Conservation (phyloP, 2,113 vertebrate species). For the Bambusicola thoracicus region DNA sequence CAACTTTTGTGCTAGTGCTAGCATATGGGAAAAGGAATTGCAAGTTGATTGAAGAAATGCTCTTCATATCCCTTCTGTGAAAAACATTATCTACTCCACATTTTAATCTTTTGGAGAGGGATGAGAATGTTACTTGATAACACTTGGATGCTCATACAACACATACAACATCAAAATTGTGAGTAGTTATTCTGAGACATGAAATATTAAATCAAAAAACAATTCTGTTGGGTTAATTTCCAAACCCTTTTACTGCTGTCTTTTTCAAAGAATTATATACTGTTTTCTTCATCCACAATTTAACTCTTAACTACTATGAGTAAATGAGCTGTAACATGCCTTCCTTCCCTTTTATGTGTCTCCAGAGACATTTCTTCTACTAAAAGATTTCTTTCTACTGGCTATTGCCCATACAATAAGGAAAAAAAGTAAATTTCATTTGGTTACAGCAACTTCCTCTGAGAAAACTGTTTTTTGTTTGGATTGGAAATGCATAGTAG, state of each 20-base stretch:
- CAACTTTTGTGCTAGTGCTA: neutral
- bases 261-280: conserved; percentile 30
- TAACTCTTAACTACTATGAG: neutral
- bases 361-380: conserved; percentile 5
- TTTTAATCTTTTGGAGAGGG: neutral
- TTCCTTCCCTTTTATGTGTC: neutral
- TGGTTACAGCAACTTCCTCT: neutral
- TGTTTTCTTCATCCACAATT: conserved; percentile 20
- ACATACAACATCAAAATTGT: neutral
- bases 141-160: neutral
- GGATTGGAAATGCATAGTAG: neutral
- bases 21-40: neutral
- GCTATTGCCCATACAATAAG: neutral
- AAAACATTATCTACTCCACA: neutral
- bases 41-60: neutral
- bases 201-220: conserved; percentile 17
- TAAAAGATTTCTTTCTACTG: conserved; percentile 13
- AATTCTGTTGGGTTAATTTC: conserved; percentile 8
- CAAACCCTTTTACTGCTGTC: conserved; percentile 12
- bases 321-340: conserved; percentile 47
- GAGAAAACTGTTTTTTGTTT: neutral
- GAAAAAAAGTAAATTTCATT: neutral
- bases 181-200: neutral
- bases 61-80: neutral
- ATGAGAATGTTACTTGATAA: neutral